Conservation (phyloP, 2,888 invertebrate genomes). For the Apodemia duryi region DNA sequence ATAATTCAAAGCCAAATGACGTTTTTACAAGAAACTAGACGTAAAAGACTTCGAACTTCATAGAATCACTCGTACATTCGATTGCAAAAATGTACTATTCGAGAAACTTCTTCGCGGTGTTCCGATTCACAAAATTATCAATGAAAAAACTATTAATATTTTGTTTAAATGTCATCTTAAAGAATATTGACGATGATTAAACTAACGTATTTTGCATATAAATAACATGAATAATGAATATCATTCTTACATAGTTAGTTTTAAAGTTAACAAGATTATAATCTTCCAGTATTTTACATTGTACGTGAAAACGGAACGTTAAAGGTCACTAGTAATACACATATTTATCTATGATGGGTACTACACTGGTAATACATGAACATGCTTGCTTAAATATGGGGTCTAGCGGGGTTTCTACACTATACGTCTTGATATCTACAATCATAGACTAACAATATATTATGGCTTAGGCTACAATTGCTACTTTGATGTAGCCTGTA, state of each 20-base stretch:
- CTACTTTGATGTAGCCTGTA: no score
- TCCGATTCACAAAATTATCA: constrained; percentile 21
- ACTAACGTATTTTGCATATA: neutral
- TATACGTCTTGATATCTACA: no score
- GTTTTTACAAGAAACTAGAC: constrained; percentile 25
- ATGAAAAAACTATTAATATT: neutral
- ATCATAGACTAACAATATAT: no score
- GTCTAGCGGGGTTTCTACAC: no score
- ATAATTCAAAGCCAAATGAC: constrained; percentile 23
- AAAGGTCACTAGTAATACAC: neutral
- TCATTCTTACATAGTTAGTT: neutral
- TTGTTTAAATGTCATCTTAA: neutral
- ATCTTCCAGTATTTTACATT: neutral
- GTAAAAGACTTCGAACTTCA: constrained; percentile 20
- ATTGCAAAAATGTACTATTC: constrained; percentile 34
- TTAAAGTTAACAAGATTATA: neutral
- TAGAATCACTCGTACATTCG: constrained; percentile 20
- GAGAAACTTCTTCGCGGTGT: constrained; percentile 37
- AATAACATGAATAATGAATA: neutral
- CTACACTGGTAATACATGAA: no score
- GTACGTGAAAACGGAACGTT: neutral
- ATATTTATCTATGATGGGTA: no score
- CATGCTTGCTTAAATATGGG: no score
- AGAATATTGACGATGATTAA: neutral
- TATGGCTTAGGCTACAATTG: no score